Percentiles rank a stretch among this genome's conserved stretches.
Conservation (phyloP, 2,113 vertebrate species). For the Cettia cetti region DNA sequence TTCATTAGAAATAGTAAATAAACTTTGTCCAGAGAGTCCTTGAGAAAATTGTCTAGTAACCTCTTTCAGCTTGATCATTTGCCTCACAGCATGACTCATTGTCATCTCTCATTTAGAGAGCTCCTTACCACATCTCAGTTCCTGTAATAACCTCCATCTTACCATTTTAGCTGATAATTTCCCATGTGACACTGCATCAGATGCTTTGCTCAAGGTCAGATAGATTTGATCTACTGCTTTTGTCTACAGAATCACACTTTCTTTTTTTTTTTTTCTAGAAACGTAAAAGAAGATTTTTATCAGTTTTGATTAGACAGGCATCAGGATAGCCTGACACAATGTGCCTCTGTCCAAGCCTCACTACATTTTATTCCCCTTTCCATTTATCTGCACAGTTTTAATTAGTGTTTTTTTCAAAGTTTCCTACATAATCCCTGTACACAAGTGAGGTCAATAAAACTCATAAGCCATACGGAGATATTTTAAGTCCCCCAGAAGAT, state of each 20-base stretch:
- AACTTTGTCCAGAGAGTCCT: not conserved
- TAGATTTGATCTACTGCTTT: not conserved
- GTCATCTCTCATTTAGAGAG: constrained; percentile 11
- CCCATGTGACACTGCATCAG: not conserved
- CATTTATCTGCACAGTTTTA: not conserved
- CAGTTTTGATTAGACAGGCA: not conserved
- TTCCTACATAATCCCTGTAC: not conserved
- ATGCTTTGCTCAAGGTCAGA: constrained; percentile 32
- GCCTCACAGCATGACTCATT: not conserved
- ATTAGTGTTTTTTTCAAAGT: not conserved
- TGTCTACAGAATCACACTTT: not conserved
- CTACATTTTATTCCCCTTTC: not conserved
- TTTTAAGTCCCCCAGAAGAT: not conserved
- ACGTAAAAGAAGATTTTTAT: not conserved
- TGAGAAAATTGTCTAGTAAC: constrained; percentile 21
- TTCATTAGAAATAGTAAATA: constrained; percentile 3
- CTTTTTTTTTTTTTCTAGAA: not conserved
- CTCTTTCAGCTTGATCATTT: constrained; percentile 25
- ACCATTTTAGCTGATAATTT: constrained; percentile 33
- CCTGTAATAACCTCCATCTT: constrained; percentile 3
- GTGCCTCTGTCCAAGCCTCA: not conserved
- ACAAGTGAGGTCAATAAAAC: not conserved
- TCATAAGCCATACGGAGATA: not conserved
- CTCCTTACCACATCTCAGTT: not conserved
- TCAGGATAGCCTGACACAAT: not conserved